phyloP scores from a whole-genome alignment of 2,888 invertebrate genomes.

The Apodemia mormo region DNA sequence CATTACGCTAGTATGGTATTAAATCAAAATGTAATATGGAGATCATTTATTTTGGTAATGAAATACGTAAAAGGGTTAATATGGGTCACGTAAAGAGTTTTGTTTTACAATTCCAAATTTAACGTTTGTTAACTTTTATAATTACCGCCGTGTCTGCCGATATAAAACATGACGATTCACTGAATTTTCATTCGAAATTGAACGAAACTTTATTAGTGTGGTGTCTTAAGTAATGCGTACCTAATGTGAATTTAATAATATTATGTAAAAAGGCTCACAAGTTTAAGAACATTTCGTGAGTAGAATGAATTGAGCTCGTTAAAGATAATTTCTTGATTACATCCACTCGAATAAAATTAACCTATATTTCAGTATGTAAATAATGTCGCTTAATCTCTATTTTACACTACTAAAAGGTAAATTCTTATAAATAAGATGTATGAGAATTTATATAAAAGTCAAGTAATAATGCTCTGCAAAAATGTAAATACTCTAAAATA shows the following conservation, averaged over 20 bases:
- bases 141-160: neutral
- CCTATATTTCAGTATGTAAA: neutral
- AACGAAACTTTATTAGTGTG: neutral
- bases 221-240: neutral
- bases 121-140: neutral
- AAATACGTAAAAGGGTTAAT: neutral
- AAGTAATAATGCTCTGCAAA: too few species aligned
- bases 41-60: neutral
- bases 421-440: too few species aligned
- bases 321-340: neutral
- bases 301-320: neutral
- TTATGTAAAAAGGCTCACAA: neutral
- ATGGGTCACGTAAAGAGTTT: neutral
- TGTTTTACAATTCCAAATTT: neutral
- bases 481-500: too few species aligned
- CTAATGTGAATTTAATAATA: neutral
- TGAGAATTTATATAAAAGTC: too few species aligned
- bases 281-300: neutral
- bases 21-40: neutral
- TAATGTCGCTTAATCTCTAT: neutral
- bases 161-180: neutral
- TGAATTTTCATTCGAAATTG: conserved; percentile 1
- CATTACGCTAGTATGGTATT: neutral
- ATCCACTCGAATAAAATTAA: neutral
- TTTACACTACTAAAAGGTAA: neutral